Conservation (phyloP, 2,888 invertebrate species). For the Rutpela maculata region DNA sequence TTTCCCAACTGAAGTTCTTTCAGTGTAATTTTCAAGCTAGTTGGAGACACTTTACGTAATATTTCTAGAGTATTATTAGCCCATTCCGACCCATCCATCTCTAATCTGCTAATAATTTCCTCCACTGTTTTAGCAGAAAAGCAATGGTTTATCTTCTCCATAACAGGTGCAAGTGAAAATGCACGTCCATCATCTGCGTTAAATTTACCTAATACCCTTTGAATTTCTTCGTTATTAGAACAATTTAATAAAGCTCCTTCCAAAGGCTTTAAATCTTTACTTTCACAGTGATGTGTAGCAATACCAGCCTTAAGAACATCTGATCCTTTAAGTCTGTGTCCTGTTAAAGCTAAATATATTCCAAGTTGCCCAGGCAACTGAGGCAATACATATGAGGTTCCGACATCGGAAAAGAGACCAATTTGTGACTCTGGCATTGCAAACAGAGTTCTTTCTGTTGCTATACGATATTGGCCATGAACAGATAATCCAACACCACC, state of each 20-base stretch:
- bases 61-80: conserved; percentile 82
- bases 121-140: conserved; percentile 87
- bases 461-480: conserved; percentile 94
- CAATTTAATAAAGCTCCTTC: conserved; percentile 80
- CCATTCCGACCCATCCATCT: conserved; percentile 89
- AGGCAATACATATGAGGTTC: conserved; percentile 94
- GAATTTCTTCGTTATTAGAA: conserved; percentile 75
- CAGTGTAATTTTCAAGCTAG: conserved; percentile 92
- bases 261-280: conserved; percentile 79
- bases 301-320: conserved; percentile 93
- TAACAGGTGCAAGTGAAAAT: conserved; percentile 81
- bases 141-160: conserved; percentile 86
- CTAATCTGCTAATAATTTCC: conserved; percentile 84
- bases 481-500: conserved; percentile 97
- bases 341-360: conserved; percentile 91
- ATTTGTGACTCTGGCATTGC: conserved; percentile 99
- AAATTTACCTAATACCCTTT: conserved; percentile 79
- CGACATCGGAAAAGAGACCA: conserved; percentile 97
- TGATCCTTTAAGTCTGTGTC: conserved; percentile 80
- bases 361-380: conserved; percentile 91
- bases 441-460: conserved; percentile 94
- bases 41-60: conserved; percentile 90
- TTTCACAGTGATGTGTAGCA: conserved; percentile 91
- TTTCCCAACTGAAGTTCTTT: conserved; percentile 86
- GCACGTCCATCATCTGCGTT: conserved; percentile 74